A percentile compares a stretch with the other conserved stretches of the same genome.
phyloP scores from a whole-genome alignment of 2,113 vertebrate species.

The Picathartes gymnocephalus region DNA sequence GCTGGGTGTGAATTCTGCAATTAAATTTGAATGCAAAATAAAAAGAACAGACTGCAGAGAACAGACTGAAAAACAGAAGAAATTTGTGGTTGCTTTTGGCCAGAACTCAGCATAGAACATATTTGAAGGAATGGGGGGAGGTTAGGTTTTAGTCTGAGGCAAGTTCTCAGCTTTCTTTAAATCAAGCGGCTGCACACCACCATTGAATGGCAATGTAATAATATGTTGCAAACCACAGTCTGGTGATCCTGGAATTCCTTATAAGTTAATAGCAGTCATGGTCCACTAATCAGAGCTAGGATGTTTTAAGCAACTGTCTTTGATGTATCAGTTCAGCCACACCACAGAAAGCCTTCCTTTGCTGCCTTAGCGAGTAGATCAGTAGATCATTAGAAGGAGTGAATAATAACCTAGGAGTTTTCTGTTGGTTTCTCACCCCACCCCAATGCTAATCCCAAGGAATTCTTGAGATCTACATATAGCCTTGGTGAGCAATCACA shows the following conservation, averaged over 20 bases:
- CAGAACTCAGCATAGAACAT: background rate
- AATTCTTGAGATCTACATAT: background rate
- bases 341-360: background rate
- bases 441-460: background rate
- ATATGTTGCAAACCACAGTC: conserved; percentile 32
- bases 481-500: background rate
- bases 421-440: background rate
- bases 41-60: conserved; percentile 38
- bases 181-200: background rate
- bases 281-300: conserved; percentile 36
- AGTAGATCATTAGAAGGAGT: background rate
- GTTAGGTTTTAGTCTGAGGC: background rate
- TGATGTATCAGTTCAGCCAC: background rate
- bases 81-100: conserved; percentile 19
- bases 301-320: conserved; percentile 13
- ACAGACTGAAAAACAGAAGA: conserved; percentile 29
- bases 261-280: conserved; percentile 45
- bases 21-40: conserved; percentile 41
- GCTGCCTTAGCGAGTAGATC: background rate
- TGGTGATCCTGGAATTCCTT: conserved; percentile 43
- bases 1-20: background rate
- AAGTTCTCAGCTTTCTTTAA: background rate
- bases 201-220: background rate
- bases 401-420: background rate
- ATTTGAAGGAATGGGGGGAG: background rate